These are phyloP conservation scores for Porphyrio hochstetteri DNA, from an alignment of 2,113 vertebrate genomes.

Conservation along the genomic window DNA sequence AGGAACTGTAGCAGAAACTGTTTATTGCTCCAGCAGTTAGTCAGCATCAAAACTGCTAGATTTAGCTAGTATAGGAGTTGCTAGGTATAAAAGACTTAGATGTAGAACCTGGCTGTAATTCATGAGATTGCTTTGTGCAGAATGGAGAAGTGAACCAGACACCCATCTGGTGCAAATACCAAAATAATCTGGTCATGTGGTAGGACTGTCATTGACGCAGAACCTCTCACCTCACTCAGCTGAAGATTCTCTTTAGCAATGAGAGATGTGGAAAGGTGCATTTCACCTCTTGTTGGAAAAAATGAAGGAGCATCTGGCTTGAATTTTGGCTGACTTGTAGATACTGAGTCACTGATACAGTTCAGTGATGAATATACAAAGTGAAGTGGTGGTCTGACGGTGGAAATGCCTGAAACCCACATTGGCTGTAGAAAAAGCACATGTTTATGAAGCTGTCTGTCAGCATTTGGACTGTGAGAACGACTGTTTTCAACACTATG, in stretches of 20 bases:
- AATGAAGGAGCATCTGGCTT: background rate
- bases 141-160: background rate
- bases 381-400: background rate
- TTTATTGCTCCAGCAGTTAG: background rate
- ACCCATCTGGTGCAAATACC: background rate
- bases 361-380: background rate
- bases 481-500: constrained; percentile 2
- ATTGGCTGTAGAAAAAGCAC: background rate
- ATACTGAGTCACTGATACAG: background rate
- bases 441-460: constrained; percentile 12
- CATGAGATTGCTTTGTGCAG: background rate
- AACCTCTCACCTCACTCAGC: background rate
- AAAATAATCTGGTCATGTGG: background rate
- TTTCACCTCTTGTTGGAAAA: background rate
- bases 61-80: background rate
- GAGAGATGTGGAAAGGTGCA: background rate
- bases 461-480: constrained; percentile 6
- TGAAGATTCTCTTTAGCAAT: background rate
- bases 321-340: background rate
- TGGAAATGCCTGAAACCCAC: background rate
- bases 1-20: background rate
- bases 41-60: background rate
- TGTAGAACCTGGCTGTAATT: background rate
- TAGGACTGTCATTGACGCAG: background rate
- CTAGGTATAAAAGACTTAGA: background rate